Evolutionary conservation across 2,113 vertebrate species (phyloP), one percentile per base, ranked within the genome.

Genomic region (Oryzias javanicus): DNA sequence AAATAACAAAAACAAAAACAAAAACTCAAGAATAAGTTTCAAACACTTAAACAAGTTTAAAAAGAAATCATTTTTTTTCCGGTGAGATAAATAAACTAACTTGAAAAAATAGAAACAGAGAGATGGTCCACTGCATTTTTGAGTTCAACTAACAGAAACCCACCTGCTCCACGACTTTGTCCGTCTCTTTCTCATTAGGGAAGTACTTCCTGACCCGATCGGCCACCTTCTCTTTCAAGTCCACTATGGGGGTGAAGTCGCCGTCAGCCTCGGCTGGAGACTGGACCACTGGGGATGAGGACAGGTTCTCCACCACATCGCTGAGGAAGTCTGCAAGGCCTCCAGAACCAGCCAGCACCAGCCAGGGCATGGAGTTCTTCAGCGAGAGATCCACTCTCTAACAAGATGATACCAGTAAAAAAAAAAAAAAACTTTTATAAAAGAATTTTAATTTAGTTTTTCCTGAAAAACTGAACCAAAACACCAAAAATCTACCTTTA

Each of bases 271-370:
- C 89, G 4, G 20, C 20, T 29, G 87, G 81, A 13, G 89, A 70
- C 4, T 86, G 74, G 17, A 40, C 50, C 1, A 20, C 48, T 2
- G 80, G 42, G 0, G 64, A 46, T 4, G 72, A 79, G 0, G 84
- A 88, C 53, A 83, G 70, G 10, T 91, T 93, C 68, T 92, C 90
- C 65, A 95, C 49, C 18, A 93, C 48, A 52, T 94, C 94, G 0
- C 88, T 90, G 73, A 97, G 53, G 71, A 94, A 90, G 76, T 96
- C 93, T 0, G 95, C 93, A 8, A 92, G 72, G 1, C 95, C 94
- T 22, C 94, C 95, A 0, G 95, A 94, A 1, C 93, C 92, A 0
- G 91, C 93, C 74, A 96, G 85, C 46, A 97, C 83, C 63, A 97
- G 86, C 89, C 94, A 97, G 51, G 94, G 95, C 51, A 93, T 92